A percentile compares a stretch with the other conserved stretches of the same genome.
These are phyloP conservation scores for Euthynnus affinis DNA, from an alignment of 2,797 vertebrate species.

Conservation along the genomic window DNA sequence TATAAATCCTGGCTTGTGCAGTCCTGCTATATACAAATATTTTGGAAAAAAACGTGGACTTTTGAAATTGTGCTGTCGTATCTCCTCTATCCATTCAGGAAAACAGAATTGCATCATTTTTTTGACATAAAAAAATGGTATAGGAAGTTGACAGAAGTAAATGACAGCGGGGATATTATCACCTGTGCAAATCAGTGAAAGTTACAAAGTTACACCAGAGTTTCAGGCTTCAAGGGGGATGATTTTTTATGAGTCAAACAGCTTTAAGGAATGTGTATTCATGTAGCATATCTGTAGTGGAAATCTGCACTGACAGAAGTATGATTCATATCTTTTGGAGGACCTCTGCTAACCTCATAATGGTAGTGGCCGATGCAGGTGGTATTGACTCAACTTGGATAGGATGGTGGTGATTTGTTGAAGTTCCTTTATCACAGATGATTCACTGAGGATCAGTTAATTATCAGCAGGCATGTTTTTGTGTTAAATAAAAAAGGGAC, in stretches of 20 bases:
- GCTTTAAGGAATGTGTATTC: not conserved
- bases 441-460: constrained; percentile 54
- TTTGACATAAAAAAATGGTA: not conserved
- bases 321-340: constrained; percentile 34
- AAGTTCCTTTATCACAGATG: constrained; percentile 38
- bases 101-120: not conserved
- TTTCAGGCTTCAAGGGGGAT: not conserved
- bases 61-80: not conserved
- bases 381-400: constrained; percentile 47
- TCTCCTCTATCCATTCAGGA: not conserved
- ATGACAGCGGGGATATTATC: not conserved
- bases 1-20: not conserved
- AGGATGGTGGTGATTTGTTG: constrained; percentile 22
- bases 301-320: constrained; percentile 16
- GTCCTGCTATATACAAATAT: not conserved
- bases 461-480: constrained; percentile 33
- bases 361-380: constrained; percentile 16
- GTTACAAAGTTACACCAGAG: not conserved
- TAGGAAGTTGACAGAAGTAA: too few relatives aligned
- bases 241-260: not conserved
- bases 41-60: not conserved
- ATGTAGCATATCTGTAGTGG: not conserved
- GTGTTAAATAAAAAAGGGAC: constrained; percentile 41
- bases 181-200: not conserved
- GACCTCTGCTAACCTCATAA: constrained; percentile 2